Evolutionary conservation across 1,140 invertebrate genomes (phyloP), one percentile per base, ranked within the genome.

Genomic region (Neelides sp.): DNA sequence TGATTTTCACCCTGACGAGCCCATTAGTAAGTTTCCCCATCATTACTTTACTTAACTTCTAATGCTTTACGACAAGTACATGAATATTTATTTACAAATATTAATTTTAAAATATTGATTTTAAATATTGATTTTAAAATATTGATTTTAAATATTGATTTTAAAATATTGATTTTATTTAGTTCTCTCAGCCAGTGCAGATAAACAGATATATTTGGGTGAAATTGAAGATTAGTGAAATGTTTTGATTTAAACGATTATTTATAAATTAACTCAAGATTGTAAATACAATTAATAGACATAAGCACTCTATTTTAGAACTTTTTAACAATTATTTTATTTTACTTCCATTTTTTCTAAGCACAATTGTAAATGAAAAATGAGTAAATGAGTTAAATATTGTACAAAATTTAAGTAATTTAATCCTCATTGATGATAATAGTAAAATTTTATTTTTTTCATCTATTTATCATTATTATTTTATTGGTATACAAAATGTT

Each of bases 171-270:
- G 63, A 63, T 66, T 65, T 64, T 61, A 77, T 78, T 59, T 68
- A 84, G 82, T 97, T 59, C 74, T 87, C 23, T 98, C 94, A 1
- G 87, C 78, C 24, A 89, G 89, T 8, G 95, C 88, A 70, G 95
- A 99, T 69, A 98, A 97, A 70, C 84, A 85, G 62, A 78, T 98
- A 50, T 98, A 85, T 65, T 66, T 98, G 35, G 94, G 95, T 49
- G 95, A 99, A 76, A 87, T 97, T 53, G 88, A 92, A 61, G 8
- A 10, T 34, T 8, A 8, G 15, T 34, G 15, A 34, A 34, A 10
- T 10, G 8, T 15, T 10, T 8, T 10, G 8, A 34, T 34, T 34
- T 15, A 10, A 8, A 34, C 15, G 8, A 8, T 34, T 34, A 34
- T 34, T 34, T 15, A 34, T 8, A 8, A 34, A 10, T 34, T 15